Evolutionary conservation across 2,797 vertebrate genomes (phyloP), one percentile per base, ranked within the genome.

Genomic region (Premnoplex brunnescens): DNA sequence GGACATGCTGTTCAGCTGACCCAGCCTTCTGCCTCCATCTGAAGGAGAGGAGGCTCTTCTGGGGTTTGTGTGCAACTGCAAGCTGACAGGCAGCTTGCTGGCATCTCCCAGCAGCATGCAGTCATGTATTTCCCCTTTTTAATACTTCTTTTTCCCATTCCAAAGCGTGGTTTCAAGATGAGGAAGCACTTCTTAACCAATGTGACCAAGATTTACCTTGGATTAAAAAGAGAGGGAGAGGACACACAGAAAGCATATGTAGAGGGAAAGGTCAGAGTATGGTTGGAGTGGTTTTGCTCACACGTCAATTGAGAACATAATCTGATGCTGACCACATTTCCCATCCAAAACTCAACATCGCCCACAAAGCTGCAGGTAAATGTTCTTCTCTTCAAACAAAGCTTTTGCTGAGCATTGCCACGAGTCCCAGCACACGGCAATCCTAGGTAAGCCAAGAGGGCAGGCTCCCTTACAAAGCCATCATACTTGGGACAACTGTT

Each of bases 91-190:
- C 77, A 63, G 68, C n/a, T 26, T 30, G 36, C 52, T 83, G 64
- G 52, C 60, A 51, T 37, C 78, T 54, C 20, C 39, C 68, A 89
- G 41, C 64, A 83, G 46, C 64, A 72, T 0, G 0, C 2, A 51
- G 59, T 30, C 76, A 41, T 1, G 0, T 14, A 85, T 60, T 94
- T 95, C 92, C 81, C 56, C 85, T 73, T 81, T 44, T 62, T 3
- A 41, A 17, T n/a, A 66, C 51, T 78, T 73, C 26, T 89, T 93
- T 92, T 86, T 76, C 54, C 82, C 51, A 41, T 88, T 88, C 69
- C 66, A 24, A 78, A 84, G 43, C 0, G 0, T 22, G 67, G 74
- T 63, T 93, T 80, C 26, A 59, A 93, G 81, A 92, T 43, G 56
- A 93, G 62, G 56, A 93, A 54, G 54, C 17, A 32, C 55, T 81